Evolutionary conservation across 2,888 invertebrate species (phyloP).

Genomic region (Troides helena): DNA sequence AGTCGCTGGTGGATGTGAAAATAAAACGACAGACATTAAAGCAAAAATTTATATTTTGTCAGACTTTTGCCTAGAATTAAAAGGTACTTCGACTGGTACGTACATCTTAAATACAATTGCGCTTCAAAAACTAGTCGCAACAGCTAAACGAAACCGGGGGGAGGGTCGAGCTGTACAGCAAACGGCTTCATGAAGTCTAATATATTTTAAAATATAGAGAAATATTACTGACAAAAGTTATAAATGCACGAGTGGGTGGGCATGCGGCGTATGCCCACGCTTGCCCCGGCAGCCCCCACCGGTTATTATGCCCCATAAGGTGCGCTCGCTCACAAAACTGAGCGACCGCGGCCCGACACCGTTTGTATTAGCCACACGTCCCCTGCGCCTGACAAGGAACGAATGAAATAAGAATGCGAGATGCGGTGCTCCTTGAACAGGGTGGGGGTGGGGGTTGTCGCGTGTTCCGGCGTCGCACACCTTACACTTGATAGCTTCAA

Average conservation of each 20-base stretch:
- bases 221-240: slow-evolving; percentile 26
- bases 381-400: too few relatives aligned
- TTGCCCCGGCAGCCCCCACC: not conserved
- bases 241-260: slow-evolving; percentile 17
- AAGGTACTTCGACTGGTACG: slow-evolving; percentile 57
- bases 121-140: slow-evolving; percentile 43
- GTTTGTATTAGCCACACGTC: too few relatives aligned
- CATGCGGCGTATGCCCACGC: slow-evolving; percentile 2
- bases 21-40: slow-evolving; percentile 48
- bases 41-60: slow-evolving; percentile 71
- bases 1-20: not conserved
- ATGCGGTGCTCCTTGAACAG: too few relatives aligned
- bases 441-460: not conserved
- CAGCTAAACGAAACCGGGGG: slow-evolving; percentile 26
- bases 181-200: slow-evolving; percentile 26
- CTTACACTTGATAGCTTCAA: not conserved
- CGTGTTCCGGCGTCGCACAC: not conserved
- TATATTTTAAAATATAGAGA: slow-evolving; percentile 35
- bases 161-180: slow-evolving; percentile 8
- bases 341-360: not conserved
- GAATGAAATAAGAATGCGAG: too few relatives aligned
- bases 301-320: too few relatives aligned
- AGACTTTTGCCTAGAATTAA: slow-evolving; percentile 73
- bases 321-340: too few relatives aligned
- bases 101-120: slow-evolving; percentile 50